These are phyloP conservation scores for Cosmia pyralina DNA, from an alignment of 2,888 invertebrate species.

Conservation along the genomic window DNA sequence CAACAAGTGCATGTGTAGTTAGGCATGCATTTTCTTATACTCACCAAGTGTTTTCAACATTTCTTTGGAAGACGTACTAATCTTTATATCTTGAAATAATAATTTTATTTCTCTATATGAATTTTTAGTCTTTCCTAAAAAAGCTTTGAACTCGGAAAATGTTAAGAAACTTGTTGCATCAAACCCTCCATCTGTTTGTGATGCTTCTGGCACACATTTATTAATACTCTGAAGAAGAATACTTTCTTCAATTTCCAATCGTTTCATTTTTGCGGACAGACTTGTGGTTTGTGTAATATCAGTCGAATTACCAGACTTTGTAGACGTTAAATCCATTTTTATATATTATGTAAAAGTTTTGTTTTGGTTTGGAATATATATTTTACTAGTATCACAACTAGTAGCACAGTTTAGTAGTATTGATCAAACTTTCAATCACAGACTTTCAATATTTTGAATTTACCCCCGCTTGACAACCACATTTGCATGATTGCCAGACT, in stretches of 20 bases:
- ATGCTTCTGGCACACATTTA: slow-evolving; percentile 29
- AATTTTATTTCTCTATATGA: slow-evolving; percentile 71
- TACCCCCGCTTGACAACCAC: slow-evolving; percentile 41
- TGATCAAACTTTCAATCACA: slow-evolving; percentile 59
- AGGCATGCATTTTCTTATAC: slow-evolving; percentile 58
- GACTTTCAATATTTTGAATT: slow-evolving; percentile 53
- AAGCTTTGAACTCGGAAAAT: slow-evolving; percentile 66
- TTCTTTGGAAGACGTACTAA: slow-evolving; percentile 71
- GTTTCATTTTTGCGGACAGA: slow-evolving; percentile 74
- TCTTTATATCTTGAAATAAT: slow-evolving; percentile 79
- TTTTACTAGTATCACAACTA: too few species aligned
- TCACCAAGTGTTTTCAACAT: slow-evolving; percentile 71
- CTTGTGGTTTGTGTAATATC: slow-evolving; percentile 42
- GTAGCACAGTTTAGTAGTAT: slow-evolving; percentile 47
- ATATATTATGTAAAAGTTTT: neutral
- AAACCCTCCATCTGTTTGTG: slow-evolving; percentile 14
- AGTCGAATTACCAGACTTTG: slow-evolving; percentile 31
- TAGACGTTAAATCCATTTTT: slow-evolving; percentile 42
- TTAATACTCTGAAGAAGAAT: slow-evolving; percentile 70
- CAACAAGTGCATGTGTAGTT: too few species aligned
- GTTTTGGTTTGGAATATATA: neutral
- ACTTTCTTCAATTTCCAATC: slow-evolving; percentile 84
- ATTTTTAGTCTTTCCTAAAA: slow-evolving; percentile 68
- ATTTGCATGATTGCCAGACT: slow-evolving; percentile 14
- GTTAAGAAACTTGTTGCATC: slow-evolving; percentile 24